Evolutionary conservation across 1,140 invertebrate species (phyloP), one percentile per base, ranked within the genome.

Genomic region (Theocolax elegans): DNA sequence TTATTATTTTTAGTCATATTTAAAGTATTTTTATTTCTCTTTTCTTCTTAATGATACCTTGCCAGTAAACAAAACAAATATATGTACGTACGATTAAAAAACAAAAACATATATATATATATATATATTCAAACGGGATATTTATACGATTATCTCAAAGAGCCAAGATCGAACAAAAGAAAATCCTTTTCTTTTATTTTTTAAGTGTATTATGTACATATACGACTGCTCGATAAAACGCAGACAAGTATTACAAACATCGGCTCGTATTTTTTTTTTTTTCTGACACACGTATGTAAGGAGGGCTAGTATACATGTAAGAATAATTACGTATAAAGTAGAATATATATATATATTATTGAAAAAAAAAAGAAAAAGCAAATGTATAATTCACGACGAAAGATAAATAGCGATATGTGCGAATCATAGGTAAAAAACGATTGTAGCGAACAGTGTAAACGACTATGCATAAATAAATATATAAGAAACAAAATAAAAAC

Each of bases 1-100:
- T 78, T 79, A 79, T 79, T 80, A 80, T 80, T 77, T n/a, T 65
- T 67, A 71, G 63, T 64, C 64, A n/a, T n/a, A 67, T 40, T 63
- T 67, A 42, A 48, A 67, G 27, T 62, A 62, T 64, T 67, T 19
- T 62, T 6, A 35, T 35, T 35, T 35, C 31, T 35, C 31, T 73
- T 74, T 58, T 64, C n/a, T 68, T 51, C 38, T 29, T 67, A 74
- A 46, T 66, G 71, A 60, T 79, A 79, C 72, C 77, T 79, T 79
- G 78, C 77, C 78, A 79, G 77, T 79, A 79, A 67, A 64, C 27
- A 73, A 62, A 35, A 35, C 4, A 35, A 35, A 35, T 35, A 35
- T 35, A 35, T 6, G 31, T 6, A 35, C 51, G 29, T 71, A 71
- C 53, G 38, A 40, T 68, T 76, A 76, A 54, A 42, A 25, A 29